Percentiles rank a stretch among this genome's conserved stretches.
Conservation (phyloP, 92 coral and sea anemone species). For the Epizoanthus fatuus region DNA sequence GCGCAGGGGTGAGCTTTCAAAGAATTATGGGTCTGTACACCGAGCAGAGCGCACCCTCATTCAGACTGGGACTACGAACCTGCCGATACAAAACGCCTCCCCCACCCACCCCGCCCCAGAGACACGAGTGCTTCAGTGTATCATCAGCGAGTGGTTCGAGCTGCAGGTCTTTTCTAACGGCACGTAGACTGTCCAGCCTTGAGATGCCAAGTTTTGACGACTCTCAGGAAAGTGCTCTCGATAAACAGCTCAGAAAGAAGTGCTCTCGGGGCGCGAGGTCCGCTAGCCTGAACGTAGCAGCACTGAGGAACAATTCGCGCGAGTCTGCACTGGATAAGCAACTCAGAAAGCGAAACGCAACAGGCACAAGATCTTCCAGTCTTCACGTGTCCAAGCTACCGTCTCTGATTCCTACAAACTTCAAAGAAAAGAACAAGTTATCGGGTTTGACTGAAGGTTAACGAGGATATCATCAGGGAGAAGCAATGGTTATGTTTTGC, state of each 20-base stretch:
- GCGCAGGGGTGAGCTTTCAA: slow-evolving; percentile 29
- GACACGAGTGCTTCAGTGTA: slow-evolving; percentile 7
- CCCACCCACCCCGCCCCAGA: slow-evolving; percentile 43
- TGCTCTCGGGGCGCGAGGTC: slow-evolving; percentile 76
- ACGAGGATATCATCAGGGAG: too few species aligned
- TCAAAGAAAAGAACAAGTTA: not conserved
- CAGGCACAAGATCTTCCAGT: slow-evolving; percentile 77
- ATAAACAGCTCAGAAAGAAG: slow-evolving; percentile 70
- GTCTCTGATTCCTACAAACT: not conserved
- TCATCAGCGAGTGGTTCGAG: slow-evolving; percentile 1
- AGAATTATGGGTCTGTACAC: slow-evolving; percentile 74
- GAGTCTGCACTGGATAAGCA: slow-evolving; percentile 69
- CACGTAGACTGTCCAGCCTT: slow-evolving; percentile 14
- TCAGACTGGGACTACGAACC: slow-evolving; percentile 70
- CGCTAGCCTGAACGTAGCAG: slow-evolving; percentile 79
- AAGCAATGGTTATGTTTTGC: too few species aligned
- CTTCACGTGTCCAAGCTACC: slow-evolving; percentile 70
- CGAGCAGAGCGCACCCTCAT: slow-evolving; percentile 78
- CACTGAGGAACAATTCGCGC: slow-evolving; percentile 12
- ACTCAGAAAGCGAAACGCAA: slow-evolving; percentile 67
- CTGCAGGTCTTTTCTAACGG: slow-evolving; percentile 19
- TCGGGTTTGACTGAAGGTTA: too few species aligned
- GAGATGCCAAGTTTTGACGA: slow-evolving; percentile 51
- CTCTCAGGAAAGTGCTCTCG: slow-evolving; percentile 54
- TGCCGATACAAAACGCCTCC: slow-evolving; percentile 68